These are phyloP conservation scores for Neoscelio sp. DNA, from an alignment of 2,888 invertebrate species.

Conservation along the genomic window DNA sequence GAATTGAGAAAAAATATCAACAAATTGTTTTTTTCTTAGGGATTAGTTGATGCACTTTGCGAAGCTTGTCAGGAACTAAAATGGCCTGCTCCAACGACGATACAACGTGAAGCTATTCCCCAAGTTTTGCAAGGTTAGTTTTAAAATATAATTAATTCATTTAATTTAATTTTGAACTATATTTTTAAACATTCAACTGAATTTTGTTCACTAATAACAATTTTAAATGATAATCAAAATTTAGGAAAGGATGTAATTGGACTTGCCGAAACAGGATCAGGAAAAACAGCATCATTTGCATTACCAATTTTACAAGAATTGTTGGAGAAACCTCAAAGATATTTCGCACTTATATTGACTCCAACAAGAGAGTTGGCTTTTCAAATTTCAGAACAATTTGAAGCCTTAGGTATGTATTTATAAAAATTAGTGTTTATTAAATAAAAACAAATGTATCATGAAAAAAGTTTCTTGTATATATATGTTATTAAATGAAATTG, in stretches of 20 bases:
- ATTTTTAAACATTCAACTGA: background rate
- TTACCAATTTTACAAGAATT: slow-evolving; percentile 97
- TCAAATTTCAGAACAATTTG: slow-evolving; percentile 99
- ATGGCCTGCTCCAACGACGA: slow-evolving; percentile 97
- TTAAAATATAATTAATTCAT: background rate
- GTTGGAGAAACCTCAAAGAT: slow-evolving; percentile 95
- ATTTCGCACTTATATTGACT: slow-evolving; percentile 96
- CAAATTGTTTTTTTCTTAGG: slow-evolving; percentile 85
- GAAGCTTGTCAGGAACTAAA: slow-evolving; percentile 96
- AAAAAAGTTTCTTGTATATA: too few relatives aligned
- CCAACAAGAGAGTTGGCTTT: slow-evolving; percentile 99
- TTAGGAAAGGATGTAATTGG: slow-evolving; percentile 92
- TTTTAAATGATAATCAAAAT: too few relatives aligned
- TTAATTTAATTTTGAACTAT: slow-evolving; percentile 1
- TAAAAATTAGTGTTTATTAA: too few relatives aligned
- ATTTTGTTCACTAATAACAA: too few relatives aligned
- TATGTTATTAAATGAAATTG: too few relatives aligned
- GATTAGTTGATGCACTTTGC: slow-evolving; percentile 94
- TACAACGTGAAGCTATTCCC: slow-evolving; percentile 97
- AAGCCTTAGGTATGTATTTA: slow-evolving; percentile 94
- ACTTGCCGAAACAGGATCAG: slow-evolving; percentile 94
- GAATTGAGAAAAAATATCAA: background rate
- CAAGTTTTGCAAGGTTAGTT: slow-evolving; percentile 90
- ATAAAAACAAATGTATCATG: too few relatives aligned
- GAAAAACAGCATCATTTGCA: slow-evolving; percentile 99